Conservation (phyloP, 2,888 invertebrate genomes). For the Cremastinae sp. region DNA sequence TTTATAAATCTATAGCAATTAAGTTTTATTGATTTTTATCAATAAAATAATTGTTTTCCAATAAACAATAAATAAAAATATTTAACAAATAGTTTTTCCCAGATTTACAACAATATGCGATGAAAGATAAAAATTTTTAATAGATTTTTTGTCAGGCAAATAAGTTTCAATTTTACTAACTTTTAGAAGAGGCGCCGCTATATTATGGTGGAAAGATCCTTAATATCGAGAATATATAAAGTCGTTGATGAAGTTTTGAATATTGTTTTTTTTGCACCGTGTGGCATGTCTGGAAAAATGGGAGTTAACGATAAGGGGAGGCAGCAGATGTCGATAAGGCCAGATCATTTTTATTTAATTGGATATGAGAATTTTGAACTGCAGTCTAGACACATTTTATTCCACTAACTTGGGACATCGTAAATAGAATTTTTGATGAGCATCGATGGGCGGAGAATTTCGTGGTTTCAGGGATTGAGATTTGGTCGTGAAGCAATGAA, state of each 20-base stretch:
- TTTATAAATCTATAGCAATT: too few relatives aligned
- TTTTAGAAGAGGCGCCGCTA: not conserved
- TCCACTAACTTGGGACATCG: not conserved
- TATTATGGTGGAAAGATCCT: not conserved
- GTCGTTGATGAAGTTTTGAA: constrained; percentile 9
- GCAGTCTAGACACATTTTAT: not conserved
- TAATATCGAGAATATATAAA: not conserved
- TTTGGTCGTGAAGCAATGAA: constrained; percentile 21
- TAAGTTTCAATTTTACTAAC: too few relatives aligned
- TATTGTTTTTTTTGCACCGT: constrained; percentile 7
- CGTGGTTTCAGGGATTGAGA: not conserved
- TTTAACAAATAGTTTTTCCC: too few relatives aligned
- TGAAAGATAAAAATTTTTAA: too few relatives aligned
- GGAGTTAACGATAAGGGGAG: constrained; percentile 41
- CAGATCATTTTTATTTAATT: constrained; percentile 1
- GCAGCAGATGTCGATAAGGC: constrained; percentile 40
- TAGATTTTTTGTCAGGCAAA: too few relatives aligned
- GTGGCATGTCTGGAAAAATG: constrained; percentile 32
- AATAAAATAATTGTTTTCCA: too few relatives aligned
- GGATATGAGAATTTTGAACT: not conserved
- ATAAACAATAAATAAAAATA: too few relatives aligned
- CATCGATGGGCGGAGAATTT: not conserved
- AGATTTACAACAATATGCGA: too few relatives aligned
- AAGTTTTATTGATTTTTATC: too few relatives aligned
- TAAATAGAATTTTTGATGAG: not conserved